Evolutionary conservation across 1,140 invertebrate species (phyloP).

Genomic region (Diabrotica undecimpunctata): DNA sequence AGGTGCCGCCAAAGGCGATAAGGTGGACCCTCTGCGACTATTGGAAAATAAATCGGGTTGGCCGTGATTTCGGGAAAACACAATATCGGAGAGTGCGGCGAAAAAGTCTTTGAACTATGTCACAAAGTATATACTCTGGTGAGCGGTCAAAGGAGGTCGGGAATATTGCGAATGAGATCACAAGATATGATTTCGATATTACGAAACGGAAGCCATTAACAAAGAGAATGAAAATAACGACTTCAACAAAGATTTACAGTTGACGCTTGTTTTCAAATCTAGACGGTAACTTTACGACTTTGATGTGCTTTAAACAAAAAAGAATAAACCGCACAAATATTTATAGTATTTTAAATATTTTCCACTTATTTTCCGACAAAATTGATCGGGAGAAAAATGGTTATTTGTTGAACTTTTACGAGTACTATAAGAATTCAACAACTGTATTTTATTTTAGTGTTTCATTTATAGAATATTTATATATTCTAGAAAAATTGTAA

Average conservation of each 20-base stretch:
- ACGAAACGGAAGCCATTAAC: constrained; percentile 41
- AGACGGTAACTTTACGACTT: constrained; percentile 16
- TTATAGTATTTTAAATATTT: background rate
- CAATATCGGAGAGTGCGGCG: constrained; percentile 18
- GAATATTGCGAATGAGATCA: constrained; percentile 35
- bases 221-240: constrained; percentile 32
- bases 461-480: too few species aligned
- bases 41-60: constrained; percentile 14
- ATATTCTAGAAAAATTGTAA: too few species aligned
- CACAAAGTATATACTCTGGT: constrained; percentile 9
- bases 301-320: constrained; percentile 17
- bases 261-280: constrained; percentile 17
- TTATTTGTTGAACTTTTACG: too few species aligned
- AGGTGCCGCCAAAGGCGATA: constrained; percentile 6
- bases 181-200: constrained; percentile 40
- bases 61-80: constrained; percentile 7
- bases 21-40: constrained; percentile 10
- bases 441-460: too few species aligned
- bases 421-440: too few species aligned
- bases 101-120: constrained; percentile 23
- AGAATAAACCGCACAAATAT: constrained; percentile 15
- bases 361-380: too few species aligned
- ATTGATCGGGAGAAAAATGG: too few species aligned
- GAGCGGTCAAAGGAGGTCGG: constrained; percentile 30
- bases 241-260: constrained; percentile 22